Evolutionary conservation across 2,113 vertebrate species (phyloP), one percentile per base, ranked within the genome.

Genomic region (Oncorhynchus kisutch): DNA sequence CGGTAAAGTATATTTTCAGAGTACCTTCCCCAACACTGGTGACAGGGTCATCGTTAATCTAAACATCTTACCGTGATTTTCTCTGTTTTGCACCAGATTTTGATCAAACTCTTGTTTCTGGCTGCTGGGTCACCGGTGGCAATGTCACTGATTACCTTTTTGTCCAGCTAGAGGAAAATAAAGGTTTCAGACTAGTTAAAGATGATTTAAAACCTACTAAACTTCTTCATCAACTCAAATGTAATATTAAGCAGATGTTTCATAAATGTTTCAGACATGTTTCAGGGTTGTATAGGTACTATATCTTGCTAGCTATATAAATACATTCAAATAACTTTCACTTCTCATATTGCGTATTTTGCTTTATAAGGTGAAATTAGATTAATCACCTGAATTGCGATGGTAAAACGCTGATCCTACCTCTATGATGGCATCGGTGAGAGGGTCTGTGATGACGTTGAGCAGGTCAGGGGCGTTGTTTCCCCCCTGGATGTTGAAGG

Each of bases 361-460:
- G n/a, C 22, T 51, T 71, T 13, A 54, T 54, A 3, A 16, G 51
- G 51, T 54, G 16, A 11, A 11, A 45, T 45, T 11, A 11, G 16
- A 18, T 18, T 8, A 54, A 45, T 45, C 9, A 45, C 9, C 12
- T 45, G 39, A n/a, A 24, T 7, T 27, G 62, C 11, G 48, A 31
- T 73, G 77, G 73, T 59, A 45, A 31, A 48, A 7, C 5, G 1
- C 51, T 54, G 14, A 14, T 54, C 12, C 6, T 60, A 99, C 98
- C 96, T 97, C 91, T 78, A 99, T 92, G 54, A 99, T 97, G 82
- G 95, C 92, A 78, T 95, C 91, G 5, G 98, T 99, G 59, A 99
- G 93, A 1, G 96, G 96, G 62, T 98, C 94, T 1, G 98, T 99
- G 91, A 99, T 99, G 80, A 97, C 96, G 79, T 97, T 99, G 27